Evolutionary conservation across 2,113 vertebrate species (phyloP), one percentile per base, ranked within the genome.

Genomic region (Cathartes aura): DNA sequence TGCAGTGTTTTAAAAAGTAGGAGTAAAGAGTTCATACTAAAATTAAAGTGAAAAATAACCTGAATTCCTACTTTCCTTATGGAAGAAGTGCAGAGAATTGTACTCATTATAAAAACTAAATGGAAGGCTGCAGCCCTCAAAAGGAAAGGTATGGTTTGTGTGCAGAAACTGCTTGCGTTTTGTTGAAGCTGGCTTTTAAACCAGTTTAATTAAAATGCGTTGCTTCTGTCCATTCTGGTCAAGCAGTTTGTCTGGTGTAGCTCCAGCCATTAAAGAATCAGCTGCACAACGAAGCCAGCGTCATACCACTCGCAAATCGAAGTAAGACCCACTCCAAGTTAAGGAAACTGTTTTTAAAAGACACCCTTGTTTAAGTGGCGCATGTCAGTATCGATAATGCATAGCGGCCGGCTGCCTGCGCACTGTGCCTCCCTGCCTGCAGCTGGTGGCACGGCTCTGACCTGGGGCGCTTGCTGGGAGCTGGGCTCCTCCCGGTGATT

Each of bases 341-440:
- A 26, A 78, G 36, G 58, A 48, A 79, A 59, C 32, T 1, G 19
- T 24, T 67, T 94, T 92, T 36, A 29, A 56, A 95, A n/a, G 32
- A 32, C 20, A 4, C 47, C 11, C 64, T 60, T 34, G 72, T 24
- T 63, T 42, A 47, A 70, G 60, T 7, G 38, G 52, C 0, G 4
- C 21, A 2, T 6, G 26, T 32, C 8, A 8, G 66, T 15, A 32
- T 8, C 3, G 50, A 32, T 38, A n/a, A 45, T 0, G 27, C 8
- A 0, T 0, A 38, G 19, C 58, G 23, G 58, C 19, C 0, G 18
- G 4, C 52, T n/a, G 89, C 75, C 87, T 10, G 8, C 4, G 2
- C 4, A 1, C 15, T 30, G 42, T 0, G 20, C 47, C 42, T 15
- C 72, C 23, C 29, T 47, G 80, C 45, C 60, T 12, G 48, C 34